Base-by-base conservation (phyloP, 2,797 vertebrate species). In the Pagetopsis macropterus region DNA sequence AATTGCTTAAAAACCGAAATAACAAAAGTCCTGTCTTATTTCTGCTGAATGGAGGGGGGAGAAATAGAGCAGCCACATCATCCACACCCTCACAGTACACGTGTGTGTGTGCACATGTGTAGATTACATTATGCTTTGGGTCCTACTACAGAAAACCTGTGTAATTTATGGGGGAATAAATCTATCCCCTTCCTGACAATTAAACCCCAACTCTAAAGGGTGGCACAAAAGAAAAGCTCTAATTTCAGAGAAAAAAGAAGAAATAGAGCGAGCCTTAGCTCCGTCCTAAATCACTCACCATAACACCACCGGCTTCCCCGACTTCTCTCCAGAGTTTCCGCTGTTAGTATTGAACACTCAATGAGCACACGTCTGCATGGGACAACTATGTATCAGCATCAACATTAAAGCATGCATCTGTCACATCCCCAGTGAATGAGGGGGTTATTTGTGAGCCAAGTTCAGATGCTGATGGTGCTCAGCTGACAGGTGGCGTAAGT, bases 131-230 rank as follows among this genome's bases (percentile, higher is more conserved):
- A 92, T 78, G 71, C 73, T 78, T 76, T 21, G 31, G 65, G 76
- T 87, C 69, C 82, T 89, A 87, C 87, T 86, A 77, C 78, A 92
- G 79, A 92, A 84, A 92, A 87, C 77, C 13, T 41, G 72, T 78
- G 82, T 89, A 88, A 91, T 93, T 94, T 94, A 94, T 89, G 88
- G 82, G 89, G 72, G 79, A 91, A 92, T 93, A 92, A 93, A 93
- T 91, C 84, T 83, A 81, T 86, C 88, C 84, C 82, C 87, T 89
- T 92, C 88, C 91, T 93, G 88, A 90, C 90, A 88, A 86, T 87
- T 84, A 92, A 92, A 91, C 79, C 78, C 76, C 70, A 88, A 86
- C 84, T 89, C 88, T 85, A 85, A 90, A 91, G 84, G 86, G 88
- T 93, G 91, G 93, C 91, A 92, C 88, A 90, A 70, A 87, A 88